These are phyloP conservation scores for Cephus spinipes DNA, from an alignment of 2,888 invertebrate genomes.

Conservation along the genomic window DNA sequence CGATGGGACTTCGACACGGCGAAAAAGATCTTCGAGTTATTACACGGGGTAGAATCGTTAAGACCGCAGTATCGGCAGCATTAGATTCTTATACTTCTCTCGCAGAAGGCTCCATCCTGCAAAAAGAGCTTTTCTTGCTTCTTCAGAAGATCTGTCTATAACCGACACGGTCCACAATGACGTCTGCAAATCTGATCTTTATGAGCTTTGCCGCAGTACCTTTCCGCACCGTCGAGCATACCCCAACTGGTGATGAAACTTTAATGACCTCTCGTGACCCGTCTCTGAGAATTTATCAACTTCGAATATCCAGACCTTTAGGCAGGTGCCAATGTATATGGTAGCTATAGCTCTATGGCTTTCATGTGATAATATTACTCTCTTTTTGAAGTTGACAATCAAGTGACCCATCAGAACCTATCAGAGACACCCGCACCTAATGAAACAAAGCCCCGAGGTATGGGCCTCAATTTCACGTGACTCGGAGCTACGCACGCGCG, in stretches of 20 bases:
- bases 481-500: not conserved
- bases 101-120: not conserved
- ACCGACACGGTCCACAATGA: not conserved
- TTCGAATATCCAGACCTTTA: not conserved
- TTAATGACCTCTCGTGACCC: not conserved
- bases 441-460: not conserved
- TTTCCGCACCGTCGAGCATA: not conserved
- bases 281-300: not conserved
- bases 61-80: not conserved
- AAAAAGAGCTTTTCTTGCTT: not conserved
- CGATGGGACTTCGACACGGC: not conserved
- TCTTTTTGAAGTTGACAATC: not conserved
- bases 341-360: not conserved
- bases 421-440: not conserved
- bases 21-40: not conserved
- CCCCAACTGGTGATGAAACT: not conserved
- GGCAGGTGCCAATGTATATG: not conserved
- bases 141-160: no score
- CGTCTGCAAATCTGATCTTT: not conserved
- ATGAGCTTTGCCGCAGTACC: not conserved
- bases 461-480: not conserved
- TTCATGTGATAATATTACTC: not conserved
- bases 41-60: not conserved
- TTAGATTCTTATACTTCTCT: not conserved
- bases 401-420: not conserved